phyloP scores from a whole-genome alignment of 2,888 invertebrate species.

The Rhabditoides inermis region DNA sequence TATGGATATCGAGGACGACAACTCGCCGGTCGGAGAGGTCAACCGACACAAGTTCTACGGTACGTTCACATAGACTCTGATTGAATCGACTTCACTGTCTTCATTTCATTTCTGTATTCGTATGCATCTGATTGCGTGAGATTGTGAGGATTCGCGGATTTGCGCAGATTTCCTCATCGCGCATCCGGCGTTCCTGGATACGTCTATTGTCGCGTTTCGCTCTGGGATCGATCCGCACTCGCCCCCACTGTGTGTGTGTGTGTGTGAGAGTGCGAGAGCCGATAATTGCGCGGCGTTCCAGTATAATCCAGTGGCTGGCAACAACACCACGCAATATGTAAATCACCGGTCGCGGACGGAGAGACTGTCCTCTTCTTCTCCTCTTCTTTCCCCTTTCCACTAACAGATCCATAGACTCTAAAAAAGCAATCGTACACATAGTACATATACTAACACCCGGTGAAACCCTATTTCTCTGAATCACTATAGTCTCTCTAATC shows the following conservation, averaged over 20 bases:
- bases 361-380: neutral
- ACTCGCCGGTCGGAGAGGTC: slow-evolving; percentile 50
- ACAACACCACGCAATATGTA: too few relatives aligned
- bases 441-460: too few relatives aligned
- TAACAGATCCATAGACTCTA: slow-evolving; percentile 1
- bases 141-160: neutral
- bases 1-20: slow-evolving; percentile 50
- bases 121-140: neutral
- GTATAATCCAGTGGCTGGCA: too few relatives aligned
- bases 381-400: neutral
- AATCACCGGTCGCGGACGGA: too few relatives aligned
- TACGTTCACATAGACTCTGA: slow-evolving; percentile 5
- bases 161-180: too few relatives aligned
- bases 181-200: too few relatives aligned
- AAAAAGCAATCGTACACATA: too few relatives aligned
- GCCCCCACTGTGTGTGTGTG: neutral
- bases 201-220: too few relatives aligned
- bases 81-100: neutral
- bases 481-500: too few relatives aligned
- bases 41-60: slow-evolving; percentile 51
- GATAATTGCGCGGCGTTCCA: neutral
- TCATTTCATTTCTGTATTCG: neutral
- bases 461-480: too few relatives aligned
- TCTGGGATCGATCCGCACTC: neutral
- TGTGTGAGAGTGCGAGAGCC: neutral